Percentiles rank a stretch among this genome's conserved stretches.
Conservation (phyloP, 2,888 invertebrate species). For the Drosophila yooni region DNA sequence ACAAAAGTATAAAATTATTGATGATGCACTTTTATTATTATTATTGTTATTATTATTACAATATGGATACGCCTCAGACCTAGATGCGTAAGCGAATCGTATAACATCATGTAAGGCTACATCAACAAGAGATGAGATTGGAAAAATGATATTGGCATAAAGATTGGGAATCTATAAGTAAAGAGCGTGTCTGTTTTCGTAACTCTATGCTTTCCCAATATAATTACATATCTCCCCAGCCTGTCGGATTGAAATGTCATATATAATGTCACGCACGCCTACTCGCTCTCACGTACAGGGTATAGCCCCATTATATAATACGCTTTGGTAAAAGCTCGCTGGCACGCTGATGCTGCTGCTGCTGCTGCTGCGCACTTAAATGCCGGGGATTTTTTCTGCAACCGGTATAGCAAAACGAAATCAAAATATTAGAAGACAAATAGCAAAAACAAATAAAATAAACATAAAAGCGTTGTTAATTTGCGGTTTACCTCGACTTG, state of each 20-base stretch:
- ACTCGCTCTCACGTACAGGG: neutral
- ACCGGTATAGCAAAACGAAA: constrained; percentile 1
- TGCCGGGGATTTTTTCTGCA: constrained; percentile 58
- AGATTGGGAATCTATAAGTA: neutral
- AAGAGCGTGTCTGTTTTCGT: neutral
- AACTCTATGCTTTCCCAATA: neutral
- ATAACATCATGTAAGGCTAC: neutral
- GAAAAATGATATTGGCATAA: neutral
- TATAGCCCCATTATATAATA: neutral
- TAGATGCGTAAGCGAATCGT: constrained; percentile 6
- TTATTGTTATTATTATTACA: neutral
- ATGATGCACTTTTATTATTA: constrained; percentile 1
- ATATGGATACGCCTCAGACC: neutral
- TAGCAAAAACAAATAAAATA: constrained; percentile 25
- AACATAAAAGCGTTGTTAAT: constrained; percentile 20
- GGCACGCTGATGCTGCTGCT: constrained; percentile 33
- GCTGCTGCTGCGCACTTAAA: constrained; percentile 46
- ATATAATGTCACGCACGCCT: neutral
- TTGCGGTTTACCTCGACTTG: constrained; percentile 40
- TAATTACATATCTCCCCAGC: neutral
- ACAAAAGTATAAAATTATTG: constrained; percentile 20
- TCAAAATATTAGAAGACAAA: constrained; percentile 11
- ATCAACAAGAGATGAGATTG: neutral
- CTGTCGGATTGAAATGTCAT: no score
- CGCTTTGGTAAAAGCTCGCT: constrained; percentile 28